A percentile compares a stretch with the other conserved stretches of the same genome.
phyloP scores from a whole-genome alignment of 2,797 vertebrate species.

The Tolypeutes matacus region DNA sequence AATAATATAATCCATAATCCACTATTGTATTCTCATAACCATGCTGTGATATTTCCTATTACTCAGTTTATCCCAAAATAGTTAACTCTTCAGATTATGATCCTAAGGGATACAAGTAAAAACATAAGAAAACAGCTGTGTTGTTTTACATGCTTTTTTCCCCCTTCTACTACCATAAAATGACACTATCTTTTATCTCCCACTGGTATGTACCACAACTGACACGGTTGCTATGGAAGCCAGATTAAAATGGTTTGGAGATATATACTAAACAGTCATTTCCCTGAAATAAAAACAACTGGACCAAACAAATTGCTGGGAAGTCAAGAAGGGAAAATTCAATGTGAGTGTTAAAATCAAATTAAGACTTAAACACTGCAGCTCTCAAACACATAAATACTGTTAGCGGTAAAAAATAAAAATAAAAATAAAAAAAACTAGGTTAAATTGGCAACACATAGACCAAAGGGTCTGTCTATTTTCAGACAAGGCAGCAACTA shows the following conservation, averaged over 20 bases:
- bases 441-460: neutral
- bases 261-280: conserved; percentile 53
- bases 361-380: neutral
- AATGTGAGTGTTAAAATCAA: conserved; percentile 10
- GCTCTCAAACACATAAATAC: conserved; percentile 48
- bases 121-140: neutral
- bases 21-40: neutral
- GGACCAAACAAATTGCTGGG: neutral
- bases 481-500: conserved; percentile 25
- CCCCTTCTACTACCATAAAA: conserved; percentile 13
- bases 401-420: neutral
- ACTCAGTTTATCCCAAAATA: neutral
- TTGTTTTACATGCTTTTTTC: neutral
- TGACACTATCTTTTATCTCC: conserved; percentile 1
- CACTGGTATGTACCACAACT: neutral
- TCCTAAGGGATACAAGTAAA: neutral
- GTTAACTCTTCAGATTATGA: neutral
- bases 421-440: neutral
- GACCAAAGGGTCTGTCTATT: neutral
- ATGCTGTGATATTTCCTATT: neutral
- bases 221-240: neutral
- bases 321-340: conserved; percentile 64
- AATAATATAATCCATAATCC: neutral
- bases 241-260: conserved; percentile 49
- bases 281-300: conserved; percentile 13